A percentile compares a stretch with the other conserved stretches of the same genome.
Evolutionary conservation across 2,888 invertebrate species (phyloP).

Genomic region (Arrhopalites spinosus): DNA sequence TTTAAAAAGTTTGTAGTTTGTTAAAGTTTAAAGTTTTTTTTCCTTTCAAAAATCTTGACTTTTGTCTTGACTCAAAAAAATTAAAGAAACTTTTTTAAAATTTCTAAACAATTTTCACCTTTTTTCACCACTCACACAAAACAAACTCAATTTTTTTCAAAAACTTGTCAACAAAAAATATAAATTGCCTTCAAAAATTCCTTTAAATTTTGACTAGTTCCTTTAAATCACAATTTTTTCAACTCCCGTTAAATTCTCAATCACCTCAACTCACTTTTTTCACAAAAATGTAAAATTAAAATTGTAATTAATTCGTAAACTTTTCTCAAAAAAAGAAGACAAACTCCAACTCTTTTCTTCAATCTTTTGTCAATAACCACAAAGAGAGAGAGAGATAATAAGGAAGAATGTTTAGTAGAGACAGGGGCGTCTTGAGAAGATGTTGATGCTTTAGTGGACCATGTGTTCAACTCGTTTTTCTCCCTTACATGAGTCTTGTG

Average conservation of each 20-base stretch:
- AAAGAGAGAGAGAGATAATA: neutral
- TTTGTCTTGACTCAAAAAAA: neutral
- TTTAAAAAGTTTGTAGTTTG: neutral
- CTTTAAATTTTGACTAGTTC: neutral
- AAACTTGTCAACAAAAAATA: too few species aligned
- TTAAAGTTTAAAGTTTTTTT: too few species aligned
- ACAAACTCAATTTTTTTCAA: too few species aligned
- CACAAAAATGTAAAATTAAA: too few species aligned
- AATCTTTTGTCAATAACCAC: neutral
- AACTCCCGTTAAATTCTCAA: too few species aligned
- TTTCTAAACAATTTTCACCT: neutral
- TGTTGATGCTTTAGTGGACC: neutral
- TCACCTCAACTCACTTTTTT: too few species aligned
- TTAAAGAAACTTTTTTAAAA: neutral
- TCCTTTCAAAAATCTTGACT: neutral
- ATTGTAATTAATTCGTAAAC: too few species aligned
- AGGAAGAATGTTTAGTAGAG: neutral
- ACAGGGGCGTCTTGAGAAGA: constrained; percentile 30
- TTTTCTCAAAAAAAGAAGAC: too few species aligned
- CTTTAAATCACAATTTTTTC: too few species aligned
- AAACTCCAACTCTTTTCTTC: neutral
- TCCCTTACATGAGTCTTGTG: too few species aligned
- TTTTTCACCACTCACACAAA: neutral
- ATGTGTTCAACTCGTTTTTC: neutral
- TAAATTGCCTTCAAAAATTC: too few species aligned